These are phyloP conservation scores for Lutjanus campechanus DNA, from an alignment of 2,797 vertebrate genomes.

Conservation along the genomic window DNA sequence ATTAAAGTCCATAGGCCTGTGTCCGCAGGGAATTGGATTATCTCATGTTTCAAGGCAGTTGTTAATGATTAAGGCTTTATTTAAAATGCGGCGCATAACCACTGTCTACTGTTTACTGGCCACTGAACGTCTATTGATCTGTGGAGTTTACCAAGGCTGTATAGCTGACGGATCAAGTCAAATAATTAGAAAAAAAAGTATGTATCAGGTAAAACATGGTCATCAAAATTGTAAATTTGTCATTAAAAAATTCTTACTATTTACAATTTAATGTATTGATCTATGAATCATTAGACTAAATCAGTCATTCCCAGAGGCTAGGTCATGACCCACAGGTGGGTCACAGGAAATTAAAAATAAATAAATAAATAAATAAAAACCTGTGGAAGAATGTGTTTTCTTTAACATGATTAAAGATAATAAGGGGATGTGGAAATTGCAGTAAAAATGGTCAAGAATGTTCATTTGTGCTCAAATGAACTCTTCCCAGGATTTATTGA, in stretches of 20 bases:
- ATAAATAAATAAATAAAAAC: no score
- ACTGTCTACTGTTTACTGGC: constrained; percentile 46
- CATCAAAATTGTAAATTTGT: background rate
- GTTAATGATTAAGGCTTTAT: constrained; percentile 70
- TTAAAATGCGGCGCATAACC: constrained; percentile 67
- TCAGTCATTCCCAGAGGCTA: no score
- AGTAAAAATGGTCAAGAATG: no score
- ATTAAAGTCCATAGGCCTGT: constrained; percentile 56
- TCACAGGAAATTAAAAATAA: no score
- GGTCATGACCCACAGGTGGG: no score
- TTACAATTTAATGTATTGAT: no score
- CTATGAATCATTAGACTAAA: no score
- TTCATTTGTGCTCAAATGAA: no score
- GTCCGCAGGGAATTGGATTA: constrained; percentile 56
- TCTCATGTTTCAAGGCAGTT: constrained; percentile 55
- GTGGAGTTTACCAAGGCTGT: constrained; percentile 49
- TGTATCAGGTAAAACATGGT: background rate
- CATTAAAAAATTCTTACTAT: background rate
- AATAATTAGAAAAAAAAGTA: background rate
- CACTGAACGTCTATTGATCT: constrained; percentile 53
- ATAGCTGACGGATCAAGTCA: constrained; percentile 29
- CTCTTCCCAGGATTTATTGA: no score
- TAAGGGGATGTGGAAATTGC: no score
- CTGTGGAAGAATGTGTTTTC: no score
- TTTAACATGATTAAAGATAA: no score